Evolutionary conservation across 1,140 invertebrate species (phyloP).

Genomic region (Holotrichia oblita): DNA sequence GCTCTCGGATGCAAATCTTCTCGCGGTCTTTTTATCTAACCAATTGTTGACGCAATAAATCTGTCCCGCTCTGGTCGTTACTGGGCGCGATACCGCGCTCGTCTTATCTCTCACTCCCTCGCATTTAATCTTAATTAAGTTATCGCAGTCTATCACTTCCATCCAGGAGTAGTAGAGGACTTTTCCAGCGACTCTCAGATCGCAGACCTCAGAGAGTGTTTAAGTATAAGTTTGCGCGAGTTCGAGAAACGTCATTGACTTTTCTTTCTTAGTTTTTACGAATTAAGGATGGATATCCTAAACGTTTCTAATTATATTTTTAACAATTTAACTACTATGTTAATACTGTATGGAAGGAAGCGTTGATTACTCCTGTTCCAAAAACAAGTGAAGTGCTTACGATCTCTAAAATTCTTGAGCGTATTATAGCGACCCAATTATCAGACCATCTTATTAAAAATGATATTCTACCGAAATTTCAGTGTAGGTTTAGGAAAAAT

Average conservation of each 20-base stretch:
- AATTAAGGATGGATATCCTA: no score
- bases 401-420: no score
- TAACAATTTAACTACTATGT: no score
- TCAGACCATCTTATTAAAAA: no score
- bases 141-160: slow-evolving; percentile 26
- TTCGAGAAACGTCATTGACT: not conserved
- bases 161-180: not conserved
- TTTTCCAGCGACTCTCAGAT: not conserved
- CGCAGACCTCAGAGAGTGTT: not conserved
- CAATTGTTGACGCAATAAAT: slow-evolving; percentile 39
- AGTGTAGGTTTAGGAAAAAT: no score
- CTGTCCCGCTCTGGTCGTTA: slow-evolving; percentile 34
- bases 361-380: no score
- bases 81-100: not conserved
- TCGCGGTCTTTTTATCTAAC: slow-evolving; percentile 36
- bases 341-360: no score
- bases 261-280: no score
- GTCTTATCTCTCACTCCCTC: slow-evolving; percentile 16
- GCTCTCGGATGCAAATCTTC: not conserved
- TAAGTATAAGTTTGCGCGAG: not conserved
- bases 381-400: no score
- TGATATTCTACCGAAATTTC: no score
- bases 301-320: no score
- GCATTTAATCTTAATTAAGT: slow-evolving; percentile 35
- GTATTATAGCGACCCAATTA: no score